phyloP scores from a whole-genome alignment of 1,140 invertebrate genomes.

The Brachionus manjavacas region DNA sequence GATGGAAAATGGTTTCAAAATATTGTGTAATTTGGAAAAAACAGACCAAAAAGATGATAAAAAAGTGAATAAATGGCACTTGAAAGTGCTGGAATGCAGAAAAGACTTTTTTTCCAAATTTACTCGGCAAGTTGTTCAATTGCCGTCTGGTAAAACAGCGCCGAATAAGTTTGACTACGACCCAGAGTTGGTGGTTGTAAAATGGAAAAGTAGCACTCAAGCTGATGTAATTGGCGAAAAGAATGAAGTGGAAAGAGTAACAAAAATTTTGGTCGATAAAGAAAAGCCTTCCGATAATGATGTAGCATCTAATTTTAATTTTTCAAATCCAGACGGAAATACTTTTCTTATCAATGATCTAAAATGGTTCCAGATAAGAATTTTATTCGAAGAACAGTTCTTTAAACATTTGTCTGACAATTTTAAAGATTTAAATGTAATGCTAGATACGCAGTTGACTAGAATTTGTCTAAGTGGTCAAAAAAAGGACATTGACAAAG shows the following conservation, averaged over 20 bases:
- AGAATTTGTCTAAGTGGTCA: background rate
- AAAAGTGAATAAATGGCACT: background rate
- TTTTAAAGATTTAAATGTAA: constrained; percentile 11
- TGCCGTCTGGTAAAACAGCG: background rate
- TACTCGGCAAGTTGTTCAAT: background rate
- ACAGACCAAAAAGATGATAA: background rate
- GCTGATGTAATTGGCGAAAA: background rate
- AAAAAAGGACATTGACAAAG: constrained; percentile 2
- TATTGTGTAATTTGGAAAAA: background rate
- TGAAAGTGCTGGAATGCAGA: background rate
- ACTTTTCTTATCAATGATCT: constrained; percentile 14
- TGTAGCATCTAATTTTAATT: background rate
- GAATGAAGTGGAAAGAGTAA: background rate
- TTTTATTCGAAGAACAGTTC: constrained; percentile 3
- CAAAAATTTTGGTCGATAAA: background rate
- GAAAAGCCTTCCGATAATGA: background rate
- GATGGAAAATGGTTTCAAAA: background rate
- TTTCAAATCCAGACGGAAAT: background rate
- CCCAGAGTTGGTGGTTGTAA: background rate
- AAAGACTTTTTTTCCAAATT: background rate
- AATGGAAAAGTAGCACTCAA: background rate
- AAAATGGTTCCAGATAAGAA: constrained; percentile 22
- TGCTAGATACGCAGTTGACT: constrained; percentile 10
- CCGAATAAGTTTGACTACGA: background rate
- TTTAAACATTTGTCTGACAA: constrained; percentile 2